Conservation (phyloP, 2,113 vertebrate genomes). For the Caloenas nicobarica region DNA sequence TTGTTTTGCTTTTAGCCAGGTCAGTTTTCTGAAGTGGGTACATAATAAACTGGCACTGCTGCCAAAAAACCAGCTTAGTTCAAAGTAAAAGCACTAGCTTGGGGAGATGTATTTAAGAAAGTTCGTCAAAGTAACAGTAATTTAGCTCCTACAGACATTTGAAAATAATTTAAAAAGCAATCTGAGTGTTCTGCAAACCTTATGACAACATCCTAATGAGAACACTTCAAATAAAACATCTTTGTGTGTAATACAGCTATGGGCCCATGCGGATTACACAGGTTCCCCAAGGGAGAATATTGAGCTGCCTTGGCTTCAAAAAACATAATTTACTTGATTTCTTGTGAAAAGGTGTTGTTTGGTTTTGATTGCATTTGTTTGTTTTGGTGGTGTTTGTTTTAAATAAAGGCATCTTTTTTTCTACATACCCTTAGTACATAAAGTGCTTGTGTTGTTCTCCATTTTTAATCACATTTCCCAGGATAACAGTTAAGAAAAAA, state of each 20-base stretch:
- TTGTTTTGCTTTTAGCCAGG: constrained; percentile 15
- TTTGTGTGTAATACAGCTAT: not conserved
- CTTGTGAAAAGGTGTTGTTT: not conserved
- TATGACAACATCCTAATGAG: not conserved
- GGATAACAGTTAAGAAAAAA: not conserved
- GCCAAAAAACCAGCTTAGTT: not conserved
- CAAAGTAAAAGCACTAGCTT: not conserved
- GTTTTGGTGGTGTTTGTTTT: not conserved
- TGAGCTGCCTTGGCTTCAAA: not conserved
- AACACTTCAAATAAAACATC: not conserved
- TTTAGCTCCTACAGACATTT: not conserved
- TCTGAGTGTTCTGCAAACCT: not conserved
- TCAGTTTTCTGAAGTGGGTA: not conserved
- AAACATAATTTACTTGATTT: not conserved
- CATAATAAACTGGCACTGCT: not conserved
- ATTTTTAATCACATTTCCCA: not conserved
- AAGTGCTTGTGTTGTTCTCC: not conserved
- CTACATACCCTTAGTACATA: not conserved
- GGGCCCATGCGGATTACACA: not conserved
- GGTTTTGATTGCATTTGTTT: not conserved
- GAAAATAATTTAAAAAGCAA: not conserved
- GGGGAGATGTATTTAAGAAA: not conserved
- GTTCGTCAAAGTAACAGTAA: not conserved
- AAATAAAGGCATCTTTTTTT: not conserved
- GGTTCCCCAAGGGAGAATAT: not conserved